Evolutionary conservation across 2,888 invertebrate species (phyloP), one percentile per base, ranked within the genome.

Genomic region (Pomacea canaliculata): DNA sequence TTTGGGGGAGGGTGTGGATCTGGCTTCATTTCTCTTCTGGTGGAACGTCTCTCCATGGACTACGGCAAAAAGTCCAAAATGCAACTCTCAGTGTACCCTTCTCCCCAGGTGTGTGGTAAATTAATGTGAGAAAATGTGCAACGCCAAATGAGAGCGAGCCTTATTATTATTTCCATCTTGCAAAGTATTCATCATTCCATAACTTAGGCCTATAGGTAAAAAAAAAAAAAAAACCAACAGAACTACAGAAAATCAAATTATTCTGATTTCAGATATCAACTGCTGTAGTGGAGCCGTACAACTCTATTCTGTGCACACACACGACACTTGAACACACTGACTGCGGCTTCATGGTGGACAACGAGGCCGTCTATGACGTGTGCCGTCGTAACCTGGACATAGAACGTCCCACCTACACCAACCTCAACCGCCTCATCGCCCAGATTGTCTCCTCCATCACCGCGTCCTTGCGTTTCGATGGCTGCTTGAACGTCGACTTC

Each of bases 381-480:
- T 63, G 63, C 10, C 63, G 63, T 27, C 63, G 63, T 2, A 63
- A 10, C 12, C 63, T 63, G n/a, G 27, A 27, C 63, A 63, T 63
- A 3, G 63, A 63, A 8, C 63, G 63, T 12, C 63, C 63, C 63
- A 63, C 63, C 63, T 63, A 63, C 27, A 23, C 23, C 63, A 63
- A 63, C 63, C 63, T 63, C 27, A 63, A 63, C 27, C 63, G 63
- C 27, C 63, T 63, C 10, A 63, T 63, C 10, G 63, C 7, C 18
- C 16, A 70, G 71, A 62, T 76, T 67, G 76, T 76, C 10, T 67
- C 67, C 37, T 66, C 72, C 10, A 76, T 76, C 48, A 76, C 76
- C 9, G 48, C 51, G 18, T 59, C 77, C 23, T 62, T 73, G 60
- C 72, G 77, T 23, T 77, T 77, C 48, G 73, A 77, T 51, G 77